phyloP scores from a whole-genome alignment of 1,140 invertebrate genomes.

The Kradibia gibbosae region DNA sequence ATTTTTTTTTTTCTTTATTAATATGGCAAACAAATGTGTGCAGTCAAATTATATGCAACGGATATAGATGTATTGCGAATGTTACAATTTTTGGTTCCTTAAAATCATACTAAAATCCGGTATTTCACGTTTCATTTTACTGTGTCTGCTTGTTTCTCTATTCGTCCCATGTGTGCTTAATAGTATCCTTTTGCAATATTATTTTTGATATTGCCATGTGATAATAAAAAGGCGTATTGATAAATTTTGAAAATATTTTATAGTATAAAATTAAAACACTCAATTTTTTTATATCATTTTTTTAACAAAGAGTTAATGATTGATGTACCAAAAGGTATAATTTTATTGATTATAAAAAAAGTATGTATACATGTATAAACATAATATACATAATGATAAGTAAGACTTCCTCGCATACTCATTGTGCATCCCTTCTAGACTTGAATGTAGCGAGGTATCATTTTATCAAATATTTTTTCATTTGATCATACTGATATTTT shows the following conservation, averaged over 20 bases:
- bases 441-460: constrained; percentile 66
- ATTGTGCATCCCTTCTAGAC: constrained; percentile 72
- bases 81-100: constrained; percentile 32
- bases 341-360: constrained; percentile 15
- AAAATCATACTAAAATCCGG: constrained; percentile 24
- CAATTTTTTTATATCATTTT: constrained; percentile 24
- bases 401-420: constrained; percentile 70
- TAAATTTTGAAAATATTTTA: constrained; percentile 1
- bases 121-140: constrained; percentile 37
- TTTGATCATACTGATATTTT: constrained; percentile 35
- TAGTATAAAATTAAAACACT: not conserved
- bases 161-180: constrained; percentile 54
- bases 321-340: not conserved
- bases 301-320: not conserved
- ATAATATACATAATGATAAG: constrained; percentile 32
- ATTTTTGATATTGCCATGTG: constrained; percentile 28
- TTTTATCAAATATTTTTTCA: constrained; percentile 40
- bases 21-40: constrained; percentile 43
- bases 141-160: constrained; percentile 52
- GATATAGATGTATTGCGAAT: constrained; percentile 49
- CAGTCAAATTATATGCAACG: constrained; percentile 45
- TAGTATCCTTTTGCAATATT: constrained; percentile 45
- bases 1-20: constrained; percentile 46
- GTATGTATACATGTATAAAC: not conserved
- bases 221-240: not conserved